These are phyloP conservation scores for Himalopsyche phryganea DNA, from an alignment of 1,140 invertebrate species.

Conservation along the genomic window DNA sequence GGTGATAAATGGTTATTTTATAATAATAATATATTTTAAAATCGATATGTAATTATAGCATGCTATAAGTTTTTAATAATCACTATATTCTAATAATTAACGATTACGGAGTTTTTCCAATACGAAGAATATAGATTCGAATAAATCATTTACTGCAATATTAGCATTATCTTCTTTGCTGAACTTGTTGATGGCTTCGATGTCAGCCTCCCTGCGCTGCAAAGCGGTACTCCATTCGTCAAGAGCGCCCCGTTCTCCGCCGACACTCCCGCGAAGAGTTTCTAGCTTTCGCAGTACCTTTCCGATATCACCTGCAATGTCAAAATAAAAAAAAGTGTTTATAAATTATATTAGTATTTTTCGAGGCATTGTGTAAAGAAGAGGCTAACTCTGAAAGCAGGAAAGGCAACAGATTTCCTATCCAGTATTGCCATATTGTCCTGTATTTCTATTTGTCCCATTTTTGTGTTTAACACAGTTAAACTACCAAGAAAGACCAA, in stretches of 20 bases:
- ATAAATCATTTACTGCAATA: constrained; percentile 52
- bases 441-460: too few species aligned
- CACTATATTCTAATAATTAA: too few species aligned
- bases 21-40: too few species aligned
- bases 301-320: constrained; percentile 44
- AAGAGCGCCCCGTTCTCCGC: constrained; percentile 59
- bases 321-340: not conserved
- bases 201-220: constrained; percentile 57
- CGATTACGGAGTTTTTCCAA: too few species aligned
- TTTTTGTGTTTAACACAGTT: too few species aligned
- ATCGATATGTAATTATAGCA: too few species aligned
- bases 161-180: constrained; percentile 60
- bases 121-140: too few species aligned
- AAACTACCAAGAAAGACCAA: too few species aligned
- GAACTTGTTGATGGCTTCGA: constrained; percentile 60
- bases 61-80: too few species aligned
- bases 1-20: too few species aligned
- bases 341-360: not conserved
- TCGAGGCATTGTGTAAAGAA: not conserved
- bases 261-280: constrained; percentile 54
- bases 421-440: too few species aligned
- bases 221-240: constrained; percentile 61
- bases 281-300: constrained; percentile 56
- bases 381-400: not conserved
- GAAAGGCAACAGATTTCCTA: not conserved